Conservation (phyloP, 1,140 invertebrate genomes). For the Microplitis demolitor region DNA sequence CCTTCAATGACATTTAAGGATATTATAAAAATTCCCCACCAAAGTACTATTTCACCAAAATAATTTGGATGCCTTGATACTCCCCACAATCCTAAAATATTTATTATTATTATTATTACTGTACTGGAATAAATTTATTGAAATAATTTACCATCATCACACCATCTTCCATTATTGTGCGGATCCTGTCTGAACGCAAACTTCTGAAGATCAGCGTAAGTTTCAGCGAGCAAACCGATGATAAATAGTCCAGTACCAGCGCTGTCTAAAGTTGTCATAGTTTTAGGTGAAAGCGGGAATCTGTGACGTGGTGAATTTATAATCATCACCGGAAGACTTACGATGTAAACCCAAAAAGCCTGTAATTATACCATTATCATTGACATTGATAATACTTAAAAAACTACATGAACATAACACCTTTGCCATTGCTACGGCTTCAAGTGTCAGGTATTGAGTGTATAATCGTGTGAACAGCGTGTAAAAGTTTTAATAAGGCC, state of each 20-base stretch:
- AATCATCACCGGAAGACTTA: constrained; percentile 89
- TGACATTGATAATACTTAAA: neutral
- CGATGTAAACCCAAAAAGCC: constrained; percentile 91
- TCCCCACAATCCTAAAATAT: constrained; percentile 78
- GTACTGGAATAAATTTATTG: no score
- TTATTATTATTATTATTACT: neutral
- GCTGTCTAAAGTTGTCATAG: constrained; percentile 83
- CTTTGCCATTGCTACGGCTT: no score
- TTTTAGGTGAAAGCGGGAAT: constrained; percentile 75
- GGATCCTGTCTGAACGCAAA: constrained; percentile 87
- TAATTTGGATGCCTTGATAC: constrained; percentile 93
- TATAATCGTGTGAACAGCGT: no score
- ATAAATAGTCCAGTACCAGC: constrained; percentile 83
- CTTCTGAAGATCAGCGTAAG: constrained; percentile 89
- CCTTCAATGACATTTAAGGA: constrained; percentile 84
- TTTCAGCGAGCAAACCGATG: constrained; percentile 83
- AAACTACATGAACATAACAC: neutral
- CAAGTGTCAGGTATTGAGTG: no score
- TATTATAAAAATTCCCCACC: constrained; percentile 93
- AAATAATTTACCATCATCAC: constrained; percentile 73
- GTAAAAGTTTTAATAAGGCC: no score
- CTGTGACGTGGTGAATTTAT: constrained; percentile 86
- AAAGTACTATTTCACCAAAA: constrained; percentile 91
- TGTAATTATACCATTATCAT: constrained; percentile 51
- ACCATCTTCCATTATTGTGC: constrained; percentile 86